Evolutionary conservation across 2,113 vertebrate species (phyloP), one percentile per base, ranked within the genome.

Genomic region (Hyaena hyaena): DNA sequence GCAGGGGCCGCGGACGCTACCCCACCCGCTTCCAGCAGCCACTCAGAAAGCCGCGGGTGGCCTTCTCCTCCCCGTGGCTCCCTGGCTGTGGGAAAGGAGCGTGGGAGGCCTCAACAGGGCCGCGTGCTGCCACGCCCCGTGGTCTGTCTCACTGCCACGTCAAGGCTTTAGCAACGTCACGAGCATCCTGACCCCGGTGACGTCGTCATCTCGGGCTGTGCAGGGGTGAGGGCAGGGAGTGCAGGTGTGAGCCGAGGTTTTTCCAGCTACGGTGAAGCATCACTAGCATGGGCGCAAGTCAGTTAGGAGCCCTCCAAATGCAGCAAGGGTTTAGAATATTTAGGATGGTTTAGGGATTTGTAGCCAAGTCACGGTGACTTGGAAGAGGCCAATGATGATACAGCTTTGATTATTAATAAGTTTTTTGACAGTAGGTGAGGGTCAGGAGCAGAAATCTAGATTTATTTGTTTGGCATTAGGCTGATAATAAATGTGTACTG

Each of bases 141-240:
- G 6, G 5, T 97, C 92, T 65, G 65, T 96, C 97, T 98, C 88
- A 73, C 96, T 98, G 97, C 94, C 63, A 74, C 65, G 82, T 96
- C 95, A 98, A 61, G 14, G 86, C 97, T 88, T 96, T 93, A 96
- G 93, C 76, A 68, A 97, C 94, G 91, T 98, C 91, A 95, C 96
- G 85, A 77, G 63, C 82, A 77, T 76, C 93, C 69, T 26, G 71
- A 96, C 95, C 88, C 81, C 88, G 28, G 90, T 63, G 85, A 95
- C 88, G 82, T 76, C 66, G 97, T 97, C 97, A 84, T 85, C 66
- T 84, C 93, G 90, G 86, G 79, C 45, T 85, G 26, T 50, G 43
- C 80, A 73, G 76, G 33, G 89, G 63, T 65, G 91, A 95, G 85
- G 87, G 66, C 81, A 14, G 23, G 82, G 50, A 21, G 73, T 80